phyloP scores from a whole-genome alignment of 1,140 invertebrate species.

The Lepidurus arcticus region DNA sequence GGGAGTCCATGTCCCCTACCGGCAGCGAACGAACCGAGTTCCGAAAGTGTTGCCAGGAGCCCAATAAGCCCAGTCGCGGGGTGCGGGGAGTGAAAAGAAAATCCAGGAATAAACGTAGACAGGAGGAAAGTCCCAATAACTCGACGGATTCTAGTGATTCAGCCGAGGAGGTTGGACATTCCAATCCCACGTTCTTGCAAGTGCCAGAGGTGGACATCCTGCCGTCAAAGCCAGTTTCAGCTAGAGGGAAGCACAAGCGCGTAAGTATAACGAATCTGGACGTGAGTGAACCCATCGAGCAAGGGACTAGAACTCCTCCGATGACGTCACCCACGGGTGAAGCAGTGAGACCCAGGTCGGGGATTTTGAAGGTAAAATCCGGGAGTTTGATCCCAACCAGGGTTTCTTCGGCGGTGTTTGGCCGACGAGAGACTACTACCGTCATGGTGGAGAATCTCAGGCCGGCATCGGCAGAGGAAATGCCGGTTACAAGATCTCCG shows the following conservation, averaged over 20 bases:
- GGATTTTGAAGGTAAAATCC: slow-evolving; percentile 1
- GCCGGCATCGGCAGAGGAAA: not conserved
- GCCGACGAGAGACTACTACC: not conserved
- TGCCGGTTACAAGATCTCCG: not conserved
- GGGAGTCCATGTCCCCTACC: not conserved
- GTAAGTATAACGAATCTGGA: slow-evolving; percentile 26
- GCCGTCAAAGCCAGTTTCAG: not conserved
- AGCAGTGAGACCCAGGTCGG: slow-evolving; percentile 17
- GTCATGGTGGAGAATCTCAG: not conserved
- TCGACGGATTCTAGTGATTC: not conserved
- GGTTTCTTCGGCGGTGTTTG: slow-evolving; percentile 26
- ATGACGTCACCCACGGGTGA: slow-evolving; percentile 23
- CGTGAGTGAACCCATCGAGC: not conserved
- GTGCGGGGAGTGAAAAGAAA: slow-evolving; percentile 10
- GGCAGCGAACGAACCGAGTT: slow-evolving; percentile 28
- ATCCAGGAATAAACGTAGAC: not conserved
- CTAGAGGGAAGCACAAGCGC: slow-evolving; percentile 20
- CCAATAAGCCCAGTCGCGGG: slow-evolving; percentile 29
- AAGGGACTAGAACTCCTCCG: not conserved
- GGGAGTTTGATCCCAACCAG: slow-evolving; percentile 30
- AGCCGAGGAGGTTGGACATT: not conserved
- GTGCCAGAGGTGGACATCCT: not conserved
- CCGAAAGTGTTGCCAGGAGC: slow-evolving; percentile 28
- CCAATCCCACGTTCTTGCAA: not conserved
- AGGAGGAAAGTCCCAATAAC: not conserved